phyloP scores from a whole-genome alignment of 2,888 invertebrate species.

The Cecidostiba fungosa region DNA sequence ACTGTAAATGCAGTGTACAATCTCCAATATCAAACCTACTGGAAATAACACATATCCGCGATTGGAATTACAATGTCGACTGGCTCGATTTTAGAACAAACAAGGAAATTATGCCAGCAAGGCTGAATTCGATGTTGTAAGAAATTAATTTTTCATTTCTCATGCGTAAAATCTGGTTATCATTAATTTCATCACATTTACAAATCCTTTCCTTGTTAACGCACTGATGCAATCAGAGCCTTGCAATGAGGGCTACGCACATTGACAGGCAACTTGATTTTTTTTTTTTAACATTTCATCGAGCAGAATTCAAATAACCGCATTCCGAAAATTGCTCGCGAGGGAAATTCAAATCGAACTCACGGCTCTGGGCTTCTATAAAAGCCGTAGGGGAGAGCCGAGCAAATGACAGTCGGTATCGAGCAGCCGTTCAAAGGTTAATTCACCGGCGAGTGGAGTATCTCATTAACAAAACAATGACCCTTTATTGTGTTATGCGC shows the following conservation, averaged over 20 bases:
- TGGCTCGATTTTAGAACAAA: background rate
- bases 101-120: background rate
- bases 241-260: background rate
- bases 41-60: background rate
- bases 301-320: background rate
- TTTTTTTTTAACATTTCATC: background rate
- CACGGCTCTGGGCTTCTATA: background rate
- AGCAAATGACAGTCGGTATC: background rate
- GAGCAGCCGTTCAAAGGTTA: conserved; percentile 65
- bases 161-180: background rate
- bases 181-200: background rate
- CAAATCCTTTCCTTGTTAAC: background rate
- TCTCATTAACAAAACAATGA: conserved; percentile 66
- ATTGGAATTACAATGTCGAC: background rate
- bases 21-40: too few relatives aligned
- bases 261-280: background rate
- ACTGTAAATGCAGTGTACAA: too few relatives aligned
- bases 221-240: background rate
- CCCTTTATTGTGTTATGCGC: conserved; percentile 42
- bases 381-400: background rate
- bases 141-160: background rate
- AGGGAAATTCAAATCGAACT: background rate
- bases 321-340: background rate
- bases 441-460: conserved; percentile 59
- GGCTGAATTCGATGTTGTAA: background rate